phyloP scores from a whole-genome alignment of 2,113 vertebrate species.

The Nothoprocta perdicaria region DNA sequence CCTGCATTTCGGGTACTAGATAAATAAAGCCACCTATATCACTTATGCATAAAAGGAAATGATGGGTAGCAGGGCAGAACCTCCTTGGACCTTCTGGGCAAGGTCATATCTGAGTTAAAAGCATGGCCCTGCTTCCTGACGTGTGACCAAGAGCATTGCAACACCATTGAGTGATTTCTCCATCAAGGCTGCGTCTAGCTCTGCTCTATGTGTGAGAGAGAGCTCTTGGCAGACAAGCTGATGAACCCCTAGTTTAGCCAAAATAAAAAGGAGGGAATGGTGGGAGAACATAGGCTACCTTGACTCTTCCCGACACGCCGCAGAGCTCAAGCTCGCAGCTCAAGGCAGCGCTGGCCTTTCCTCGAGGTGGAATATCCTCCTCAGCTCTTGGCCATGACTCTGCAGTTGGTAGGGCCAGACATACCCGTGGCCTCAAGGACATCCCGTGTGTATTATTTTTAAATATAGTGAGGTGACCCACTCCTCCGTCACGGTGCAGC shows the following conservation, averaged over 20 bases:
- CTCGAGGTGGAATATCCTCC: neutral
- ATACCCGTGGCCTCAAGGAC: neutral
- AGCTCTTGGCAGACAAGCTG: neutral
- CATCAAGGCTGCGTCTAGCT: neutral
- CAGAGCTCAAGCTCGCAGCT: neutral
- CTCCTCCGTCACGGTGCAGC: accelerated
- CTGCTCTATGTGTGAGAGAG: neutral
- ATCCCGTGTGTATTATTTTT: neutral
- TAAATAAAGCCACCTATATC: neutral
- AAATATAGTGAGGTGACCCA: neutral
- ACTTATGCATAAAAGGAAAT: neutral
- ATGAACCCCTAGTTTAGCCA: neutral
- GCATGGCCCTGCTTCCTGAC: neutral
- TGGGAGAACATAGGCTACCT: neutral
- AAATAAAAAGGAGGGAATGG: accelerated
- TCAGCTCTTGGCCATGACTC: neutral
- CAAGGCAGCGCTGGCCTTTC: neutral
- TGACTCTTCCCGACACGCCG: accelerated
- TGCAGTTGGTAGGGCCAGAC: neutral
- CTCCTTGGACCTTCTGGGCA: neutral
- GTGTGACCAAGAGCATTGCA: accelerated
- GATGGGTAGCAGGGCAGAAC: neutral
- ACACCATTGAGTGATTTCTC: neutral
- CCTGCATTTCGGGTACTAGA: neutral
- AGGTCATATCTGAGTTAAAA: neutral